Evolutionary conservation across 1,140 invertebrate species (phyloP), one percentile per base, ranked within the genome.

Genomic region (Temnothorax nylanderi): DNA sequence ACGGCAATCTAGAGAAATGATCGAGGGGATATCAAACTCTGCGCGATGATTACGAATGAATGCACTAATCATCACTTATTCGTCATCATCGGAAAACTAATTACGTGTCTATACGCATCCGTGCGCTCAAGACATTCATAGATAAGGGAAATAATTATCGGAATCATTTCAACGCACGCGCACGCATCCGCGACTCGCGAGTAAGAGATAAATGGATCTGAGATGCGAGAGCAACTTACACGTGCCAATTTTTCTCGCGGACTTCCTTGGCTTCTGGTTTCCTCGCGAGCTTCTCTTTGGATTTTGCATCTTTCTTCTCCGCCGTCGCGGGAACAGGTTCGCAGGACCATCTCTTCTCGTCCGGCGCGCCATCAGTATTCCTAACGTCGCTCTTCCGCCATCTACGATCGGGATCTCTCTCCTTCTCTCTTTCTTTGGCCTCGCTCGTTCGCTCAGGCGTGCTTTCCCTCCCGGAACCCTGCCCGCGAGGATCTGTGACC

Each of bases 391-490:
- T 89, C 47, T 92, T 90, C 67, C 88, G 71, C 89, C 88, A 86
- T 32, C 88, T 87, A 7, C 88, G 87, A 87, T 93, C 89, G 18
- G 54, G 67, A 62, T 90, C 77, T 41, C 47, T 91, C 26, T 93
- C 91, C 58, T 90, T 89, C 10, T 91, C 88, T 34, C 87, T 89
- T 4, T 86, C 67, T 41, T 87, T 86, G 21, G 76, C 18, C 44
- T 85, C 80, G 51, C 32, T 86, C 81, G 34, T 88, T 56, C 21
- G 87, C 69, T 92, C 91, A 0, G 94, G 93, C 10, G 96, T 96
- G 10, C 96, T 96, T 90, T 97, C 96, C 89, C 96, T 96, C 1
- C 96, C 96, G 13, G 96, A 96, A 3, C 95, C 96, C 90, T 96
- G 96, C 60, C 95, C 95, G 93, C 96, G 94, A 76, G 76, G 32